Percentiles rank a stretch among this genome's conserved stretches.
Conservation (phyloP, 2,888 invertebrate genomes). For the Beris chalybata region DNA sequence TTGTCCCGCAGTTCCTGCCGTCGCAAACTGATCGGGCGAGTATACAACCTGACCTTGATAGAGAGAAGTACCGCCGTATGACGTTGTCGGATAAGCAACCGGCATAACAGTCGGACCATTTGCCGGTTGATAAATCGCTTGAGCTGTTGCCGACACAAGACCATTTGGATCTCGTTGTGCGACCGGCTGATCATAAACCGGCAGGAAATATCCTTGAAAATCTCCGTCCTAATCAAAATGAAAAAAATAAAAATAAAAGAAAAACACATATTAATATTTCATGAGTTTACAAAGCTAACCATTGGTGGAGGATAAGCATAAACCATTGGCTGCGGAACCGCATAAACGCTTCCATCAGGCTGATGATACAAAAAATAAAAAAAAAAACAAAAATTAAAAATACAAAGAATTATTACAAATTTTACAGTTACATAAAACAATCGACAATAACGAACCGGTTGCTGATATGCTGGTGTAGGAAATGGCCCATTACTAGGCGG, state of each 20-base stretch:
- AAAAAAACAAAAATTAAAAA: conserved; percentile 29
- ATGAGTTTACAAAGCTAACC: conserved; percentile 38
- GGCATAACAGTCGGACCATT: conserved; percentile 50
- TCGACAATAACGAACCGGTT: conserved; percentile 48
- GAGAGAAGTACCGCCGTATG: conserved; percentile 52
- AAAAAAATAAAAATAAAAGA: conserved; percentile 7
- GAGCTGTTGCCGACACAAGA: conserved; percentile 50
- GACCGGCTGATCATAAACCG: conserved; percentile 54
- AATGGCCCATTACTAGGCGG: conserved; percentile 49
- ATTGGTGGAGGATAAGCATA: conserved; percentile 54
- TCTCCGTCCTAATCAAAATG: conserved; percentile 48
- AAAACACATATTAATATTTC: conserved; percentile 19
- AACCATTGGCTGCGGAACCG: conserved; percentile 56
- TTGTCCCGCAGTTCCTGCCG: conserved; percentile 46
- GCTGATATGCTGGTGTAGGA: conserved; percentile 56
- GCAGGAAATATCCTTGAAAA: conserved; percentile 55
- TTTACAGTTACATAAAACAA: conserved; percentile 7
- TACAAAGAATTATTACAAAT: conserved; percentile 14
- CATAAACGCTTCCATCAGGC: conserved; percentile 57
- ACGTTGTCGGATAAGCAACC: conserved; percentile 48
- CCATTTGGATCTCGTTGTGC: conserved; percentile 48
- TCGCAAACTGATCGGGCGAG: conserved; percentile 52
- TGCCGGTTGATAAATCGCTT: conserved; percentile 51
- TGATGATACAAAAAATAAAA: conserved; percentile 39
- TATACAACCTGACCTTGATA: conserved; percentile 56